Percentiles rank a stretch among this genome's conserved stretches.
Conservation (phyloP, 92 coral and sea anemone genomes). For the Phenganax subtilis region DNA sequence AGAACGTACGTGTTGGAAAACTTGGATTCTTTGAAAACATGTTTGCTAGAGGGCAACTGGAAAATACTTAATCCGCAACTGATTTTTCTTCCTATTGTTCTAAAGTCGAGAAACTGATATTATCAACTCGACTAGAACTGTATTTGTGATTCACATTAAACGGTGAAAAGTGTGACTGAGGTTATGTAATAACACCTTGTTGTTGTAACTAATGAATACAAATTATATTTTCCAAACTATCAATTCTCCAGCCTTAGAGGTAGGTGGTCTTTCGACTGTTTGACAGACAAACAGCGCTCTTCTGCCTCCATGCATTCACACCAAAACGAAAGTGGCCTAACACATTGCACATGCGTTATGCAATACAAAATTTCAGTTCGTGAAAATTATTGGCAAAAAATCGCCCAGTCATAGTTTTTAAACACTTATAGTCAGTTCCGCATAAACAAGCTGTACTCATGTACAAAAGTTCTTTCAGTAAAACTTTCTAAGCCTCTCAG, state of each 20-base stretch:
- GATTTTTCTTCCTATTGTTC: conserved; percentile 18
- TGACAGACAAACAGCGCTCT: no score
- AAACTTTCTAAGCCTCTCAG: background rate
- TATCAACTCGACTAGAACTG: conserved; percentile 21
- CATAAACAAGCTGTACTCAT: background rate
- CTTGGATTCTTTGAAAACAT: background rate
- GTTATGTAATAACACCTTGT: background rate
- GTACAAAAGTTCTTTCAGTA: background rate
- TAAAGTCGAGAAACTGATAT: background rate
- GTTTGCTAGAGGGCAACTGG: background rate
- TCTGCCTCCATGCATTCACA: no score
- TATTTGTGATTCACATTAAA: conserved; percentile 15
- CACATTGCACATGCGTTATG: no score
- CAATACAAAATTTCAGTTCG: no score
- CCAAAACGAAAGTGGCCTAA: no score
- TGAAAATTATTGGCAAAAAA: background rate
- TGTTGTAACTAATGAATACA: conserved; percentile 5
- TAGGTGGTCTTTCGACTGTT: no score
- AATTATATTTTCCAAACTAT: background rate
- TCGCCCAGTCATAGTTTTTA: background rate
- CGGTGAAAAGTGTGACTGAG: background rate
- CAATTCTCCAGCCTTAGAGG: no score
- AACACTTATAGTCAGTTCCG: background rate
- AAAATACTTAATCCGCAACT: conserved; percentile 28
- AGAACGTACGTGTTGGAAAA: no score